Evolutionary conservation across 2,888 invertebrate species (phyloP), one percentile per base, ranked within the genome.

Genomic region (Digitonthophagus gazella): DNA sequence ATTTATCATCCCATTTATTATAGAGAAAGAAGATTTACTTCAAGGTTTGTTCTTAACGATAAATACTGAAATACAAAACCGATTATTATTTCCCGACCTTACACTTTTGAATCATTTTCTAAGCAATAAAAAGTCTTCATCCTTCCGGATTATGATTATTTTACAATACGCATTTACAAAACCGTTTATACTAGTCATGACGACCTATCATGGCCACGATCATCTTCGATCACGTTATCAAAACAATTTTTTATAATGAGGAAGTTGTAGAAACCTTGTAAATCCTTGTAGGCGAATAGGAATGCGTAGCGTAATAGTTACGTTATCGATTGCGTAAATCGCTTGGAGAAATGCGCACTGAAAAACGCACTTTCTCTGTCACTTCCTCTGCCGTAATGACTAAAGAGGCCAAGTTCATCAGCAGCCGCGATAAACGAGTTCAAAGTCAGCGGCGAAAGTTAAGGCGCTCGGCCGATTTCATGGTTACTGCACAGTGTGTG

Each of bases 381-480:
- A 72, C 71, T 74, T 74, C 73, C 72, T 72, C 67, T 64, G 67
- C 68, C 66, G 63, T 64, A 71, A 70, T 71, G 66, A 72, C 66
- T 71, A 74, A 73, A 72, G 73, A 76, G 75, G 75, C 75, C 76
- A 75, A 75, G 76, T 76, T 75, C 75, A 72, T 73, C 73, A 72
- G 74, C 72, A 71, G 72, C 72, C 69, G 72, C 72, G 74, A 68
- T 72, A 72, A 75, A 75, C 76, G 76, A 76, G 76, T 76, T 76
- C 76, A 76, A 76, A 76, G 75, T 76, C 76, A 20, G 61, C 61
- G 74, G 75, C 75, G 75, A 74, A 75, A 75, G 74, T 74, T 73
- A 72, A 71, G 71, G 72, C 71, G 71, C 19, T 20, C 20, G 28
- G 28, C 28, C 28, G 28, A 44, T 44, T 6, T 44, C 28, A 44